Percentiles rank a stretch among this genome's conserved stretches.
Conservation (phyloP, 1,140 invertebrate genomes). For the Contarinia nasturtii region DNA sequence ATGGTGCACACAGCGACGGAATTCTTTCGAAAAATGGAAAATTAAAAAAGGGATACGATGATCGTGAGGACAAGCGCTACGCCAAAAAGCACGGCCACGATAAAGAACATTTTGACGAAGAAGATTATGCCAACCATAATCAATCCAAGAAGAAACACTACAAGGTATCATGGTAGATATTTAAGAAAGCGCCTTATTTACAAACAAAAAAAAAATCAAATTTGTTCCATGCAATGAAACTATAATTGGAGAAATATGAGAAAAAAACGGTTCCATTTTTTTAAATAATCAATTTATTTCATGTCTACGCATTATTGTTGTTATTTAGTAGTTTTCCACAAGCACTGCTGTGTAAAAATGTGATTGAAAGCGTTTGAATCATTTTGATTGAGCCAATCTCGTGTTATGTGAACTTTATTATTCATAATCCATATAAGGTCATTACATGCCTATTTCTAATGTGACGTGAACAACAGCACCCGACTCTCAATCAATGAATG, state of each 20-base stretch:
- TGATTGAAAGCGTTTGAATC: too few relatives aligned
- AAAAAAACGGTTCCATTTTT: background rate
- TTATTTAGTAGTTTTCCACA: too few relatives aligned
- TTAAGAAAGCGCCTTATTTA: too few relatives aligned
- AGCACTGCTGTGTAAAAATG: too few relatives aligned
- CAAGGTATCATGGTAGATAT: background rate
- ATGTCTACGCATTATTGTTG: too few relatives aligned
- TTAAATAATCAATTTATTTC: too few relatives aligned
- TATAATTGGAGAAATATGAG: background rate
- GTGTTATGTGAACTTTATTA: background rate
- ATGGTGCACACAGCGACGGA: conserved; percentile 34
- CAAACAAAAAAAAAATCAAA: too few relatives aligned
- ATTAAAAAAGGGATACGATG: conserved; percentile 46
- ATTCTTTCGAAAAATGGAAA: conserved; percentile 21
- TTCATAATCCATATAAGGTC: background rate
- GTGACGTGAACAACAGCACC: background rate
- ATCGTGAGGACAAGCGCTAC: conserved; percentile 54
- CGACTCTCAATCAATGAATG: background rate
- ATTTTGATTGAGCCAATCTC: background rate
- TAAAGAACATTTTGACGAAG: conserved; percentile 41
- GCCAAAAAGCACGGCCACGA: conserved; percentile 50
- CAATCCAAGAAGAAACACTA: background rate
- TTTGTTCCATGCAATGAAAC: background rate
- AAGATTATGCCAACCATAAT: conserved; percentile 44
- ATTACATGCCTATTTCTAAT: background rate